Conservation (phyloP, 1,140 invertebrate genomes). For the Homalodisca vitripennis region DNA sequence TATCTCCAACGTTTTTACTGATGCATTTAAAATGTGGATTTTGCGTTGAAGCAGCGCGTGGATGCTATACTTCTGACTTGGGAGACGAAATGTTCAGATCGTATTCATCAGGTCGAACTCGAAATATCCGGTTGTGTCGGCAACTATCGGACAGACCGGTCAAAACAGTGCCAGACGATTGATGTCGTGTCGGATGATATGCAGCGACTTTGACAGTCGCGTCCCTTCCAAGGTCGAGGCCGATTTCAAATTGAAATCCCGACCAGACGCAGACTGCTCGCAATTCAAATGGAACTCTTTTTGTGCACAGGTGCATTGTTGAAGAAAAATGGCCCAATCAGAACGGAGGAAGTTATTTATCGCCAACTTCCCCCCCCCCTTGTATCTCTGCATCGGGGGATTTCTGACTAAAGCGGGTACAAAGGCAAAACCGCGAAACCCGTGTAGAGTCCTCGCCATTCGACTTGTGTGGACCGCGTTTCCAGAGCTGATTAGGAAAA, state of each 20-base stretch:
- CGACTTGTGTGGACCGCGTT: too few relatives aligned
- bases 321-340: slow-evolving; percentile 17
- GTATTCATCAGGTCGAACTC: neutral
- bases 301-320: slow-evolving; percentile 22
- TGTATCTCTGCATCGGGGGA: too few relatives aligned
- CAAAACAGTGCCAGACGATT: neutral
- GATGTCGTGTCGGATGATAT: neutral
- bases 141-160: neutral
- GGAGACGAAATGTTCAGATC: too few relatives aligned
- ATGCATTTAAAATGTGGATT: too few relatives aligned
- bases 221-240: neutral
- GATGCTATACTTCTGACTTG: too few relatives aligned
- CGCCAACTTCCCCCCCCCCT: neutral
- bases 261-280: neutral
- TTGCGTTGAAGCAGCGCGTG: too few relatives aligned
- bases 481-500: too few relatives aligned
- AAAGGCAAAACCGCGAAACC: neutral
- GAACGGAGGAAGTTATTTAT: slow-evolving; percentile 4
- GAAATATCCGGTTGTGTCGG: neutral
- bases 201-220: neutral
- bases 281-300: slow-evolving; percentile 26
- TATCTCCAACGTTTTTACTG: too few relatives aligned
- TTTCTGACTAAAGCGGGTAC: neutral
- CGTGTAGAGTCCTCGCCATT: too few relatives aligned
- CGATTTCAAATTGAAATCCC: slow-evolving; percentile 28